Base-by-base conservation (phyloP, 2,888 invertebrate genomes). In the Copidosoma aretas region DNA sequence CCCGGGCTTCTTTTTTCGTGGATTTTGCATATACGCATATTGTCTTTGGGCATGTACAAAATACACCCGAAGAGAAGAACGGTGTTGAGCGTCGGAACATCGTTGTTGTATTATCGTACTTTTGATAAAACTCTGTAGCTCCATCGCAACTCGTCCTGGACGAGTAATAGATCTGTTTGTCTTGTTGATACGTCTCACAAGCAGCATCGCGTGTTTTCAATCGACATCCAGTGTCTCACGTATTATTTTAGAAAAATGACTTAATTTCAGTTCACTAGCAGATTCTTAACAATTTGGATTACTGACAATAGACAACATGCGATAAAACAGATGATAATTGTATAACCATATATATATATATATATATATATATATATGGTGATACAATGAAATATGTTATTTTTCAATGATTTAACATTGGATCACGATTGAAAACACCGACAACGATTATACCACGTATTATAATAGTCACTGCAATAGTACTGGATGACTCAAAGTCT, bases 71-170 rank as follows among this genome's bases (percentile, higher is more conserved):
- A 46, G 43, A 46, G 17, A 12, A 41, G 14, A 41, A 41, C 8
- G 41, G 14, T 10, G 43, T 15, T 15, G 43, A 12, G 73, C 65
- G 73, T 74, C 75, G 77, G 78, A 75, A 79, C 77, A 80, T 74
- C 77, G 78, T 80, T 77, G 76, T 79, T 77, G 79, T 78, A 78
- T 80, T 81, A 77, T 76, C 67, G 77, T 80, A 80, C 78, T 78
- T 80, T 77, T 77, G 58, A 32, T 32, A 32, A 49, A 64, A 67
- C 67, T 71, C 71, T 59, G 32, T 32, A 49, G 61, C 61, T 64
- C 68, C 68, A 68, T 71, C 66, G 71, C 54, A 56, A 64, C 66
- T 69, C 67, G 68, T 67, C 66, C 60, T 56, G 52, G 67, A 67
- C 51, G 39, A 41, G 61, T 71, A 67, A 71, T 71, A 60, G 62